phyloP scores from a whole-genome alignment of 2,888 invertebrate genomes.

The Liposcelis brunnea region DNA sequence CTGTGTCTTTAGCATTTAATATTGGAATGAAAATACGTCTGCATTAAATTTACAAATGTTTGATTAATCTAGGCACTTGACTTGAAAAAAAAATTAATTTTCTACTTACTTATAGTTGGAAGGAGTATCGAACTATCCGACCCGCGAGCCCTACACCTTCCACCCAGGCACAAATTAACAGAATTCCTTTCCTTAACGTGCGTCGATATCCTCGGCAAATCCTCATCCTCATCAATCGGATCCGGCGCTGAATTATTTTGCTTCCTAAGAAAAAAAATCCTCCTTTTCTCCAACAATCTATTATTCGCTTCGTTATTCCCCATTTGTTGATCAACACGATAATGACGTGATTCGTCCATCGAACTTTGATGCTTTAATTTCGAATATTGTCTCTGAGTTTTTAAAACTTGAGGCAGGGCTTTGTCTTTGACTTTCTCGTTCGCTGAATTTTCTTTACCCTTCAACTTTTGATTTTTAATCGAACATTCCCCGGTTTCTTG shows the following conservation, averaged over 20 bases:
- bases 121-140: conserved; percentile 15
- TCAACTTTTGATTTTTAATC: not conserved
- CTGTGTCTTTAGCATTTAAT: no score
- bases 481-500: not conserved
- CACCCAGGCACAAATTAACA: conserved; percentile 17
- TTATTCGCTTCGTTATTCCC: conserved; percentile 2
- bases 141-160: conserved; percentile 14
- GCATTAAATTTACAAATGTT: no score
- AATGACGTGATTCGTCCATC: conserved; percentile 15
- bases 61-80: no score
- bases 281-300: conserved; percentile 19
- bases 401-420: conserved; percentile 1
- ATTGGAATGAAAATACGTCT: no score
- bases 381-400: conserved; percentile 3
- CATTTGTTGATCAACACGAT: conserved; percentile 6
- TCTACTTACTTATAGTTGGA: conserved; percentile 17
- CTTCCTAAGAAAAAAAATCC: conserved; percentile 22
- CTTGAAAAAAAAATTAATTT: no score
- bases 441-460: not conserved
- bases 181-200: conserved; percentile 15
- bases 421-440: not conserved
- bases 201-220: conserved; percentile 5
- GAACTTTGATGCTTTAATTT: conserved; percentile 18
- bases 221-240: conserved; percentile 20
- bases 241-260: conserved; percentile 27